Base-by-base conservation (phyloP, 1,140 invertebrate genomes). In the Drosophila kohkoa region DNA sequence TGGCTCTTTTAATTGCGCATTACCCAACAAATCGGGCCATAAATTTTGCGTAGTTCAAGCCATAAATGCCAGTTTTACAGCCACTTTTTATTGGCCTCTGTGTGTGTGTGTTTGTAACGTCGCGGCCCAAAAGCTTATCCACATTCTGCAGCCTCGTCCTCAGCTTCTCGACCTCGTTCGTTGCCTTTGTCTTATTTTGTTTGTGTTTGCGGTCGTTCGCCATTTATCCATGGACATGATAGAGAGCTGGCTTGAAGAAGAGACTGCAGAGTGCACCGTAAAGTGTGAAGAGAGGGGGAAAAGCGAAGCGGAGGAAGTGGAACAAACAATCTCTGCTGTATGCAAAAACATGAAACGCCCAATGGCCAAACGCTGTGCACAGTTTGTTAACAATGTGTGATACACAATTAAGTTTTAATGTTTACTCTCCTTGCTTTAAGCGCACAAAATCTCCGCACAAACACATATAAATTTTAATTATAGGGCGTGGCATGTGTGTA, bases 401-500 rank as follows among this genome's bases (percentile, higher is more conserved):
- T 77, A 89, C 85, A 89, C 85, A 89, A 89, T 89, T 89, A 89
- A 89, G 81, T 79, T 83, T 89, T 89, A 72, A 81, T 89, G 81
- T 85, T 81, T 69, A 76, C 83, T 66, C 82, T 65, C 71, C 60
- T 25, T 51, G 72, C 66, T 79, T 75, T 41, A 60, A 63, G 62
- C 66, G 41, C 38, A 25, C 63, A 41, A 64, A 48, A 48, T 20
- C 20, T 20, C 20, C 20, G 20, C 20, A 20, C 15, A 52, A 5
- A 32, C 35, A 38, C 11, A 10, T 8, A 54, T 35, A 52, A n/a
- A 52, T 28, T 54, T 54, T 54, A 54, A 35, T 63, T 38, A 41
- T 38, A 30, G 68, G 55, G 41, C 41, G 41, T 58, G 38, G 16
- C 55, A 25, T 25, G 35, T 15, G 7, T 38, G 11, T 13, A 2